Evolutionary conservation across 2,113 vertebrate species (phyloP).

Genomic region (Macrotus californicus): DNA sequence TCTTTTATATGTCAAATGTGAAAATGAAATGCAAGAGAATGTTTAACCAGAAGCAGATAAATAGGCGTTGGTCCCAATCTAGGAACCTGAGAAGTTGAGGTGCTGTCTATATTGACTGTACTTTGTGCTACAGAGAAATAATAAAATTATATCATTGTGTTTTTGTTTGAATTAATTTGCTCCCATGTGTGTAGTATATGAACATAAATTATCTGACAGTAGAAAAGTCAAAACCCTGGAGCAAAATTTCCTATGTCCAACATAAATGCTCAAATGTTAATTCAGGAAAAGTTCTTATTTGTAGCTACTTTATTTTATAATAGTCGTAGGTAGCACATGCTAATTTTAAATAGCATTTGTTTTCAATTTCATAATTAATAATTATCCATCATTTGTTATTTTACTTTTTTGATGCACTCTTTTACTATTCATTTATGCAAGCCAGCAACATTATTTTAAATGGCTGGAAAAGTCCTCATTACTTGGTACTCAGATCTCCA

Average conservation of each 20-base stretch:
- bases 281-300: constrained; percentile 20
- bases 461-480: neutral
- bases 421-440: neutral
- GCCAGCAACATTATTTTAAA: neutral
- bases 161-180: neutral
- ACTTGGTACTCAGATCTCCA: neutral
- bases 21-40: neutral
- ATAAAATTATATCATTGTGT: neutral
- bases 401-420: neutral
- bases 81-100: neutral
- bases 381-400: neutral
- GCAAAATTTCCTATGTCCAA: neutral
- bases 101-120: neutral
- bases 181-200: neutral
- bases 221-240: neutral
- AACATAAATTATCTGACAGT: neutral
- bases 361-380: neutral
- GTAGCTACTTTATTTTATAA: neutral
- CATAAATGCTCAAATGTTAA: neutral
- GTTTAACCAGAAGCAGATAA: neutral
- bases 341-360: constrained; percentile 12
- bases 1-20: neutral
- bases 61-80: neutral
- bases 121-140: neutral
- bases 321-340: neutral